Evolutionary conservation across 1,140 invertebrate genomes (phyloP).

Genomic region (Neodiprion lecontei): DNA sequence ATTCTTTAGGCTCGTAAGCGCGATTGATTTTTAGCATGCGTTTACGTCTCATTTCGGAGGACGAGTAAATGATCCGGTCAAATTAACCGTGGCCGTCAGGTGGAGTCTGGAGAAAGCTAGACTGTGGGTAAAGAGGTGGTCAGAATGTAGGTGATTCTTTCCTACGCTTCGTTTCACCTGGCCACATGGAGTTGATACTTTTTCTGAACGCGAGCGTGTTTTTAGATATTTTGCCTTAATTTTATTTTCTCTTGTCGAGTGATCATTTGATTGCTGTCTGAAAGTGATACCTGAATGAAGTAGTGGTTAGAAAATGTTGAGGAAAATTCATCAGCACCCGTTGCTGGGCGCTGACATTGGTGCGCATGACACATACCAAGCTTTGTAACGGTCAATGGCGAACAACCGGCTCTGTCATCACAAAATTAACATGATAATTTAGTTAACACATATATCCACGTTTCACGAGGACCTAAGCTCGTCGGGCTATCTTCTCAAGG

Average conservation of each 20-base stretch:
- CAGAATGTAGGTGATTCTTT: slow-evolving; percentile 1
- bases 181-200: not conserved
- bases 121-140: not conserved
- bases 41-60: not conserved
- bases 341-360: not conserved
- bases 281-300: not conserved
- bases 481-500: not conserved
- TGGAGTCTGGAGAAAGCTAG: slow-evolving; percentile 3
- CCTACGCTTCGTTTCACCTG: not conserved
- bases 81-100: not conserved
- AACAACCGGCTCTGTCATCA: slow-evolving; percentile 4
- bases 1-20: no score
- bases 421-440: slow-evolving; percentile 8
- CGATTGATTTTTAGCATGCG: not conserved
- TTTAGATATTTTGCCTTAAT: no score
- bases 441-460: not conserved
- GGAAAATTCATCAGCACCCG: no score
- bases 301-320: no score
- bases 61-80: not conserved
- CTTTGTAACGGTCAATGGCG: slow-evolving; percentile 4
- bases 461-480: not conserved
- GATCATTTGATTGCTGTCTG: no score
- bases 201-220: no score
- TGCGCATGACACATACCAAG: not conserved
- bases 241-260: no score